Conservation (phyloP, 1,140 invertebrate genomes). For the Drosophila repleta region DNA sequence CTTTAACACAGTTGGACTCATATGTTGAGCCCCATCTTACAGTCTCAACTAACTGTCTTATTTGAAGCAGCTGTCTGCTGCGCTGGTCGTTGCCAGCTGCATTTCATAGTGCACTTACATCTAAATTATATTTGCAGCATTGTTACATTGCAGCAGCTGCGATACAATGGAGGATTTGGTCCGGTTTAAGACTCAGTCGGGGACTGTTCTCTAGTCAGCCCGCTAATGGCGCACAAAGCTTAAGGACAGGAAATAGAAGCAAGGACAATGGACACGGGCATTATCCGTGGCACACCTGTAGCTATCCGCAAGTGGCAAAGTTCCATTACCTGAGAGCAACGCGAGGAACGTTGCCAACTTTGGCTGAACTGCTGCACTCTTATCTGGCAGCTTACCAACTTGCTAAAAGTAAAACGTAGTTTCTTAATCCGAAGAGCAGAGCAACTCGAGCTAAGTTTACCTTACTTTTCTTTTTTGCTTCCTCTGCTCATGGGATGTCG, state of each 20-base stretch:
- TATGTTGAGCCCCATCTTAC: not conserved
- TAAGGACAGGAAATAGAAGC: not conserved
- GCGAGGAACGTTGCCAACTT: conserved; percentile 13
- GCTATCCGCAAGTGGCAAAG: conserved; percentile 27
- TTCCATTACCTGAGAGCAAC: conserved; percentile 23
- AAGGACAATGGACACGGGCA: conserved; percentile 10
- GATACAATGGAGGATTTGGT: not conserved
- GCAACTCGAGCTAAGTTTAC: not conserved
- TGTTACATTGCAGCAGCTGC: conserved; percentile 37
- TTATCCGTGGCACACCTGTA: conserved; percentile 40
- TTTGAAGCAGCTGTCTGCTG: conserved; percentile 6
- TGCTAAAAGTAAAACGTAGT: conserved; percentile 18
- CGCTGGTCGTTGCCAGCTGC: conserved; percentile 1
- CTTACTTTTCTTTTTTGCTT: not conserved
- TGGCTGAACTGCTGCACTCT: not conserved
- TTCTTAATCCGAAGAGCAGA: not conserved
- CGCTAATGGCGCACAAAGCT: conserved; percentile 12
- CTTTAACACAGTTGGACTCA: conserved; percentile 4
- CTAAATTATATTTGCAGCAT: not conserved
- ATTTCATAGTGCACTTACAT: not conserved
- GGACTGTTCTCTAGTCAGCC: conserved; percentile 2
- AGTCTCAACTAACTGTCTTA: conserved; percentile 10
- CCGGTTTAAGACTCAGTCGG: not conserved
- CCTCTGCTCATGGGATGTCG: not conserved
- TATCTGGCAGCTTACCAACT: conserved; percentile 16